Base-by-base conservation (phyloP, 2,113 vertebrate species). In the Ornithorhynchus anatinus region DNA sequence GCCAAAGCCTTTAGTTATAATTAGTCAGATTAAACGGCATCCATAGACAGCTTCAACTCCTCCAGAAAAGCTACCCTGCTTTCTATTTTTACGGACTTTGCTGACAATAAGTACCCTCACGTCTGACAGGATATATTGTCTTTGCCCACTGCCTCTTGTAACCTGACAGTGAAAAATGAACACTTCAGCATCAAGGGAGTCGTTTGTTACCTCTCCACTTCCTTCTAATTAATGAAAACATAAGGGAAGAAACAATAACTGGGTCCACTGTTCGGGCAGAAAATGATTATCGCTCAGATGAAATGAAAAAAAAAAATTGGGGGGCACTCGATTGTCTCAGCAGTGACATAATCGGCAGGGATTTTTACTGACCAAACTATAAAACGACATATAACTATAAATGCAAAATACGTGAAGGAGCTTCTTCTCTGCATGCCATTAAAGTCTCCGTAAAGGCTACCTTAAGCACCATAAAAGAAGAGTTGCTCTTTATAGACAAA, bases 161-260 rank as follows among this genome's bases (percentile, higher is more conserved):
- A 88, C 80, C 77, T 88, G 90, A 90, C 89, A 87, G 65, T 87
- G 85, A 86, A 89, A 86, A 89, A 89, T 84, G 84, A 86, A 80
- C 51, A 78, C 73, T 70, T 70, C 50, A 53, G 75, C 80, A 81
- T 77, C 75, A 68, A 79, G 85, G 84, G 81, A 86, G 73, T 37
- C 72, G 0, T 63, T 84, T 79, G 63, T 92, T 86, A 80, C 69
- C 48, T 76, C 70, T 69, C 77, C 23, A 66, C 67, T 86, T 86
- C 86, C 75, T 62, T 58, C 74, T 84, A 86, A 82, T 88, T 86
- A 86, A 87, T 67, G 78, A 84, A 88, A 89, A 81, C 87, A 69
- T 80, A 58, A 90, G 69, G 78, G 64, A 71, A 86, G 84, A 88
- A 79, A 61, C 85, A 83, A 79, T 85, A 84, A 71, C 60, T 15